Base-by-base conservation (phyloP, 1,140 invertebrate genomes). In the Hyposmocoma kahamanoa region DNA sequence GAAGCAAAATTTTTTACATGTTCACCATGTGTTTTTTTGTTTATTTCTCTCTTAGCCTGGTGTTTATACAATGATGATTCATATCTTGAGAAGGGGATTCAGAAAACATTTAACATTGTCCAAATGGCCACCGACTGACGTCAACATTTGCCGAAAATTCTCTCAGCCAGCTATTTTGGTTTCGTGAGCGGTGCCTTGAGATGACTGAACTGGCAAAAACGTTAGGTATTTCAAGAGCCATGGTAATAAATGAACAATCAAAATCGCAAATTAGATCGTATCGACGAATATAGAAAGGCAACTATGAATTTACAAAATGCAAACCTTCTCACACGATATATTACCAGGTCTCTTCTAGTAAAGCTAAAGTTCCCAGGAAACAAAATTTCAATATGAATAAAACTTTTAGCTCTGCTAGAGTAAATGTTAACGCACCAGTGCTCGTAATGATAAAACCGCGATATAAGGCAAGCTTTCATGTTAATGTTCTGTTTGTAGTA, bases 121-220 rank as follows among this genome's bases (percentile, higher is more conserved):
- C 67, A 70, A 70, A 67, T 67, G 67, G 60, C 60, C 56, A 53
- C 45, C 11, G 46, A 36, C 51, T 72, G 68, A 75, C 67, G 68
- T 72, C 59, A 70, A 43, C 56, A 49, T 65, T 62, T 58, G 63
- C 59, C 63, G 59, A 68, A 67, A 64, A 57, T 56, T 58, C 58
- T 47, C 51, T 46, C 53, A 42, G 54, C 44, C 30, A 42, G 62
- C 57, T 75, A 75, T 75, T 75, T 70, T 39, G 60, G 59, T 62
- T 53, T 48, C 56, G 18, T 17, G 32, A 56, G 45, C 47, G 56
- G 60, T 56, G 58, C 55, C 62, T 47, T 46, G 62, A 58, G 59
- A 70, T 73, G 71, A 67, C 62, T 59, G 66, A 62, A 61, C 64
- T 50, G 46, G 62, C 63, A 71, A 71, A 74, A 62, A 63, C 51